Conservation (phyloP, 2,888 invertebrate species). For the Eristalis intricaria region DNA sequence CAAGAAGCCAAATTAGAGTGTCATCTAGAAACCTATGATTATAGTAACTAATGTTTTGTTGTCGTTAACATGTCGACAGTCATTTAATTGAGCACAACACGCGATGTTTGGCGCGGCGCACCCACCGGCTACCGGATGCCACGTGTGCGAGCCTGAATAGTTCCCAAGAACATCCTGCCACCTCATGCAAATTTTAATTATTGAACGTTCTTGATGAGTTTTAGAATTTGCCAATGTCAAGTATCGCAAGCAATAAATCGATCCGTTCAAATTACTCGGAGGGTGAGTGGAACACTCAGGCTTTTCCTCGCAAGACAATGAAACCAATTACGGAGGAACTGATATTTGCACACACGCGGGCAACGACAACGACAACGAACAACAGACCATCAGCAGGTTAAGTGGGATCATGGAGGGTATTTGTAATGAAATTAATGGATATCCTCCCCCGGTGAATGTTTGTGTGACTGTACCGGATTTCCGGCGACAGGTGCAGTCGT, state of each 20-base stretch:
- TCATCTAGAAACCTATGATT: not conserved
- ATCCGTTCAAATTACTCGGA: not conserved
- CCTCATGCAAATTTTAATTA: not conserved
- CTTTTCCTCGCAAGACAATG: not conserved
- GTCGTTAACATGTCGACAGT: not conserved
- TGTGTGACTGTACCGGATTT: not conserved
- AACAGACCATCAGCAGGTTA: not conserved
- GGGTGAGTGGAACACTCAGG: not conserved
- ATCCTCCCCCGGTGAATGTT: not conserved
- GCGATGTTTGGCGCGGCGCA: not conserved
- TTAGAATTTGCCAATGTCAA: not conserved
- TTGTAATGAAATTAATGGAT: slow-evolving; percentile 2
- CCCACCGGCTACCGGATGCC: not conserved
- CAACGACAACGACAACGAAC: not conserved
- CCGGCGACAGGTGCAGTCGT: not conserved
- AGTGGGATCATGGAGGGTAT: not conserved
- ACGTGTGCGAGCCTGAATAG: not conserved
- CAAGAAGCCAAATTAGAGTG: not conserved
- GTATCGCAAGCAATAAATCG: not conserved
- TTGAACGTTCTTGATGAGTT: not conserved
- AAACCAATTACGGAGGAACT: not conserved
- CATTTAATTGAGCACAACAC: not conserved
- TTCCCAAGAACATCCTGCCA: not conserved
- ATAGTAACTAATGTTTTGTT: not conserved
- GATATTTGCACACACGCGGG: not conserved